Percentiles rank a stretch among this genome's conserved stretches.
Evolutionary conservation across 2,113 vertebrate genomes (phyloP).

Genomic region (Corythoichthys intestinalis): DNA sequence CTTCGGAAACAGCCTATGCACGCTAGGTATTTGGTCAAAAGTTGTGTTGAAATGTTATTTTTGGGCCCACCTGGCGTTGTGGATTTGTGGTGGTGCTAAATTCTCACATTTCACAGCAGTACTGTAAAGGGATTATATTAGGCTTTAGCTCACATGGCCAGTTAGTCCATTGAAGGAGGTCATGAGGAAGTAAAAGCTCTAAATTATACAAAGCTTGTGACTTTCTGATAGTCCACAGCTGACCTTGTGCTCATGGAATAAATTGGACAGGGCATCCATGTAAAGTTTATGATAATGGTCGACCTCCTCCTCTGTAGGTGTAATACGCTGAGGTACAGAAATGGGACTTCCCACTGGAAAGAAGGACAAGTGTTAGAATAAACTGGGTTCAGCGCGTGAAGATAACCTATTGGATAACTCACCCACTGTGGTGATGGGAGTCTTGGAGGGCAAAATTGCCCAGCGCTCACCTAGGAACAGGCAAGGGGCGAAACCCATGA

Average conservation of each 20-base stretch:
- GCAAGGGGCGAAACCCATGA: slow-evolving; percentile 74
- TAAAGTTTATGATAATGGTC: slow-evolving; percentile 75
- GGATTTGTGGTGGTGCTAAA: not conserved
- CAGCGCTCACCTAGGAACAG: slow-evolving; percentile 72
- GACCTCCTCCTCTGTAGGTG: slow-evolving; percentile 71
- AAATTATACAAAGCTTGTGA: slow-evolving; percentile 69
- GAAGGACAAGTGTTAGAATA: slow-evolving; percentile 9
- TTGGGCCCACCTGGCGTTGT: not conserved
- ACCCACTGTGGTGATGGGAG: slow-evolving; percentile 79
- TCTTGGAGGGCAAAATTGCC: slow-evolving; percentile 66
- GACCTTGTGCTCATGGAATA: slow-evolving; percentile 78
- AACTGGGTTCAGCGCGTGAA: not conserved
- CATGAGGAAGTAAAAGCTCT: slow-evolving; percentile 22
- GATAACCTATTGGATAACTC: slow-evolving; percentile 41
- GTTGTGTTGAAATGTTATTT: not conserved
- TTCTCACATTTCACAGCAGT: not conserved
- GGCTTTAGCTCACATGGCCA: not conserved
- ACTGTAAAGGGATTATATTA: not conserved
- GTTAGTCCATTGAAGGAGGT: not conserved
- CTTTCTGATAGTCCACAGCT: slow-evolving; percentile 69
- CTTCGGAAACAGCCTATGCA: not conserved
- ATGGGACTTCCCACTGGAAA: slow-evolving; percentile 78
- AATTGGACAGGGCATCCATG: slow-evolving; percentile 65
- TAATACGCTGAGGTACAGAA: slow-evolving; percentile 50
- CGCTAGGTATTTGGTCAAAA: not conserved